phyloP scores from a whole-genome alignment of 2,888 invertebrate genomes.

The Napeogenes sylphis region DNA sequence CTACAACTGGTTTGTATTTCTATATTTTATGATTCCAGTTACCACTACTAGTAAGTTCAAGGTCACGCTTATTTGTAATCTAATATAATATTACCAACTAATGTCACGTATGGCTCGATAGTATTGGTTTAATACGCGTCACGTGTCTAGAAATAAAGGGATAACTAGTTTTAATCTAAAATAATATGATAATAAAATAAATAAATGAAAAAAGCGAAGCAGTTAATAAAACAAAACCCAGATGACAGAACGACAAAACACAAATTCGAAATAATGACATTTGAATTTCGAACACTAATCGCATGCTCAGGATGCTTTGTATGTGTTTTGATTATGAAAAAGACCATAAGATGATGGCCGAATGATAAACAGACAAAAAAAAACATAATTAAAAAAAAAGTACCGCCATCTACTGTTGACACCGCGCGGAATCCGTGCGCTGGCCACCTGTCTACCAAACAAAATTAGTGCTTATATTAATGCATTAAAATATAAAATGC shows the following conservation, averaged over 20 bases:
- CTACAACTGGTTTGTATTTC: too few relatives aligned
- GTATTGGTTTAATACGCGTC: too few relatives aligned
- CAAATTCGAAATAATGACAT: slow-evolving; percentile 11
- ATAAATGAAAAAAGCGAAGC: too few relatives aligned
- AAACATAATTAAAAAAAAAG: slow-evolving; percentile 40
- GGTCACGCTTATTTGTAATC: not conserved
- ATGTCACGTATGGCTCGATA: slow-evolving; percentile 1
- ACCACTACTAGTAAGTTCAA: not conserved
- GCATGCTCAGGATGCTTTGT: slow-evolving; percentile 8
- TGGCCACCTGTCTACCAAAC: slow-evolving; percentile 65
- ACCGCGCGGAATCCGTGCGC: slow-evolving; percentile 68
- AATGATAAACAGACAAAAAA: slow-evolving; percentile 35
- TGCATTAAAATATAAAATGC: slow-evolving; percentile 4
- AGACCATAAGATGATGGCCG: slow-evolving; percentile 12
- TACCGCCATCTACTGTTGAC: slow-evolving; percentile 62
- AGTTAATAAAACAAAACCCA: slow-evolving; percentile 17
- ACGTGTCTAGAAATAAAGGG: too few relatives aligned
- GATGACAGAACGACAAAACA: slow-evolving; percentile 22
- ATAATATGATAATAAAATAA: too few relatives aligned
- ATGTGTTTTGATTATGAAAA: not conserved
- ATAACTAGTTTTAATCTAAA: too few relatives aligned
- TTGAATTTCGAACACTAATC: slow-evolving; percentile 17
- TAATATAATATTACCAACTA: not conserved
- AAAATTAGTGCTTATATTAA: slow-evolving; percentile 52
- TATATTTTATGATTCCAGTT: not conserved